These are phyloP conservation scores for Corythornis madagascariensis DNA, from an alignment of 2,113 vertebrate genomes.

Conservation along the genomic window DNA sequence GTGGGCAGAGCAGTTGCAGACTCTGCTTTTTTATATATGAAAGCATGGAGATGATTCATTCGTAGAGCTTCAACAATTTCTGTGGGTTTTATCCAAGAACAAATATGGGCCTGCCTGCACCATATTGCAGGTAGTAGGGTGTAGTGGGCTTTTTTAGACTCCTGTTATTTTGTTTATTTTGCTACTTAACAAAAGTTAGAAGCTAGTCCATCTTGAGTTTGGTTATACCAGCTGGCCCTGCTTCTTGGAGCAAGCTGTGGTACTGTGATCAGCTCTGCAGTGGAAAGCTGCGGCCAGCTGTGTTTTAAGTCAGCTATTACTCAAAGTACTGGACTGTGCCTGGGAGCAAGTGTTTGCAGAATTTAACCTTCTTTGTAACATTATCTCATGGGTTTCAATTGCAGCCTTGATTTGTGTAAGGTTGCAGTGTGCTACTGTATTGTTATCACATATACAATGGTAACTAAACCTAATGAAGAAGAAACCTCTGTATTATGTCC, in stretches of 20 bases:
- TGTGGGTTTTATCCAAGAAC: neutral
- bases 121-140: neutral
- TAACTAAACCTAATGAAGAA: neutral
- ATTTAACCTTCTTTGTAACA: neutral
- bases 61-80: neutral
- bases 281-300: neutral
- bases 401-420: neutral
- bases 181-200: neutral
- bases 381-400: neutral
- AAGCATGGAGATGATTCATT: neutral
- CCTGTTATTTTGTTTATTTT: neutral
- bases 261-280: neutral
- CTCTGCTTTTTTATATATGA: neutral
- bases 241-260: neutral
- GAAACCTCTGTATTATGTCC: neutral
- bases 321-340: neutral
- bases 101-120: fast-evolving
- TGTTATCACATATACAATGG: neutral
- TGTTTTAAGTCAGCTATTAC: neutral
- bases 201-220: neutral
- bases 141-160: neutral
- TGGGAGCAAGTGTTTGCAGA: neutral
- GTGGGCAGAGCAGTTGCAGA: neutral
- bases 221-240: neutral
- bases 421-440: neutral